Base-by-base conservation (phyloP, 2,113 vertebrate species). In the Hypocryptadius cinnamomeus region DNA sequence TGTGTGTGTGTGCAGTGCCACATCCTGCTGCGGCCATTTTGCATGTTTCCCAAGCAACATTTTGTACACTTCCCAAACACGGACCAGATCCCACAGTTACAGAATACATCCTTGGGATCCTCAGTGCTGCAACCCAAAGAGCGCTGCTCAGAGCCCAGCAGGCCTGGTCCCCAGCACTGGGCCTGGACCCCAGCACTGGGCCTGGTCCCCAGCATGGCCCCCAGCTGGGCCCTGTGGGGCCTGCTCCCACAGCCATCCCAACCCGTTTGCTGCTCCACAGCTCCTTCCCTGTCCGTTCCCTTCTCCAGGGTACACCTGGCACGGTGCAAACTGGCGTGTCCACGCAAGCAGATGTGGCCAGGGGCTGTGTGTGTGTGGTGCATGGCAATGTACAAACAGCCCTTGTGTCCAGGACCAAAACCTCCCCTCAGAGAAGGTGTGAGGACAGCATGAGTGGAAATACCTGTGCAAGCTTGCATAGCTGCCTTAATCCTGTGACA, bases 111-210 rank as follows among this genome's bases (percentile, higher is more conserved):
- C 53, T 39, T 39, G 14, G 16, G 39, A 66, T 11, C 13, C 10
- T 31, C 19, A 3, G 4, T 57, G 8, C 2, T 56, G 21, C 44
- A 35, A 14, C 33, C 18, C 0, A n/a, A 59, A 33, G 13, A 22
- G 23, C 0, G 0, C 20, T 50, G 53, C 48, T 57, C 54, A 33
- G 61, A 35, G 20, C 14, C 1, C 1, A 3, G 19, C 1, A 5
- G 31, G 54, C n/a, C n/a, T n/a, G n/a, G n/a, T n/a, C n/a, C n/a
- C n/a, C n/a, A n/a, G n/a, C n/a, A n/a, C n/a, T n/a, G n/a, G n/a
- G n/a, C n/a, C n/a, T n/a, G n/a, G n/a, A n/a, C n/a, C n/a, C n/a
- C n/a, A n/a, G 33, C 48, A 19, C 2, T 0, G 2, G 45, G 35
- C 31, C 60, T 19, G 27, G 23, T 35, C 2, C 35, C 33, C 3